Conservation (phyloP, 1,140 invertebrate species). For the Drosophila lacertosa region DNA sequence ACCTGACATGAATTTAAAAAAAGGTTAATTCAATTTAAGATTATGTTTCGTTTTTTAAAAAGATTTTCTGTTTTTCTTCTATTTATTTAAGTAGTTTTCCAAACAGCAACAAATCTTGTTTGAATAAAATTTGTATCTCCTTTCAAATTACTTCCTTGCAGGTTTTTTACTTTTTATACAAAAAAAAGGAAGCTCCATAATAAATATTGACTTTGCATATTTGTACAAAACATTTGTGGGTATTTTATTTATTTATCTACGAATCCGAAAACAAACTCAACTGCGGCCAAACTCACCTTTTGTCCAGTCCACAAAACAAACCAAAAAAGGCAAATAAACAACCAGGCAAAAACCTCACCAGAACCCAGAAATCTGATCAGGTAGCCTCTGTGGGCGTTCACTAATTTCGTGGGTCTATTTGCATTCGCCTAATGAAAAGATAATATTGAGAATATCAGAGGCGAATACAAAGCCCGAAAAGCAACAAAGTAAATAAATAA, state of each 20-base stretch:
- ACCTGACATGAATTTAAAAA: too few species aligned
- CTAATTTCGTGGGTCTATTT: slow-evolving; percentile 12
- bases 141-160: background rate
- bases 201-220: slow-evolving; percentile 22
- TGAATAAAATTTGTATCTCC: slow-evolving; percentile 1
- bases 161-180: slow-evolving; percentile 7
- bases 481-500: slow-evolving; percentile 9
- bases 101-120: background rate
- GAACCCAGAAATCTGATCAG: background rate
- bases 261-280: slow-evolving; percentile 22
- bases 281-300: slow-evolving; percentile 6
- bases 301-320: background rate
- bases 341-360: background rate
- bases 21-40: too few species aligned
- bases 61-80: too few species aligned
- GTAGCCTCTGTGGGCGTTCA: slow-evolving; percentile 19
- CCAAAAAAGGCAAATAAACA: slow-evolving; percentile 17
- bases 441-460: slow-evolving; percentile 20
- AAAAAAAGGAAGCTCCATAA: slow-evolving; percentile 1
- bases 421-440: slow-evolving; percentile 25
- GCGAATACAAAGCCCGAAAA: background rate
- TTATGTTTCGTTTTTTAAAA: too few species aligned
- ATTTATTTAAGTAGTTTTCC: too few species aligned
- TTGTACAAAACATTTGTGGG: slow-evolving; percentile 12
- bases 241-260: slow-evolving; percentile 23